Evolutionary conservation across 2,113 vertebrate species (phyloP).

Genomic region (Trematocara stigmaticum): DNA sequence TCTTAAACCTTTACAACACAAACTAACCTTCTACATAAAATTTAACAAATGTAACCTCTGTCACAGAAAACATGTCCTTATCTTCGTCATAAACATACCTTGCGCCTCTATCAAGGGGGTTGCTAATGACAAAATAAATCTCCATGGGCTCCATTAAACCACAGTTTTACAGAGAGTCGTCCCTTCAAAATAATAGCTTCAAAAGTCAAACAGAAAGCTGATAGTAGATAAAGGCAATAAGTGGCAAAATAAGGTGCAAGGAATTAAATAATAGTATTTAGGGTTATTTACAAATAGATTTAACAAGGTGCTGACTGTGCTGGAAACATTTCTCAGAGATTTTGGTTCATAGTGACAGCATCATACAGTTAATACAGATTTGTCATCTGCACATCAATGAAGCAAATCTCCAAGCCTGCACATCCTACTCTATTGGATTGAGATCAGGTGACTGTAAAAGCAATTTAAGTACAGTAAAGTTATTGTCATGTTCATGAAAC

Average conservation of each 20-base stretch:
- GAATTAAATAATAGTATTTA: background rate
- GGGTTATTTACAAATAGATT: background rate
- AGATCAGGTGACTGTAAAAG: background rate
- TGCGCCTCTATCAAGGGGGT: background rate
- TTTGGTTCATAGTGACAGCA: background rate
- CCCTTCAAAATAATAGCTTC: background rate
- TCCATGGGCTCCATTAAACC: background rate
- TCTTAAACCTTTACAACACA: background rate
- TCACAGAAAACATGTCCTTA: background rate
- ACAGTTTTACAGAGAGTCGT: background rate
- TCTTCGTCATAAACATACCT: background rate
- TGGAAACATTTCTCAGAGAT: background rate
- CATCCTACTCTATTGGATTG: rapidly evolving
- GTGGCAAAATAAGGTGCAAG: background rate
- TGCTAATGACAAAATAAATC: background rate
- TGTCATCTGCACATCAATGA: background rate
- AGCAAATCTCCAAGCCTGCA: background rate
- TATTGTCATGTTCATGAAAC: background rate
- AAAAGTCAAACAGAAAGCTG: background rate
- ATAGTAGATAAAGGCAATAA: background rate
- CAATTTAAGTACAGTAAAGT: background rate
- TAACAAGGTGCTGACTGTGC: background rate
- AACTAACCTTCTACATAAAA: background rate
- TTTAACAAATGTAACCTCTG: background rate
- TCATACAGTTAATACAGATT: background rate